Evolutionary conservation across 2,797 vertebrate species (phyloP).

Genomic region (Australoheros facetus): DNA sequence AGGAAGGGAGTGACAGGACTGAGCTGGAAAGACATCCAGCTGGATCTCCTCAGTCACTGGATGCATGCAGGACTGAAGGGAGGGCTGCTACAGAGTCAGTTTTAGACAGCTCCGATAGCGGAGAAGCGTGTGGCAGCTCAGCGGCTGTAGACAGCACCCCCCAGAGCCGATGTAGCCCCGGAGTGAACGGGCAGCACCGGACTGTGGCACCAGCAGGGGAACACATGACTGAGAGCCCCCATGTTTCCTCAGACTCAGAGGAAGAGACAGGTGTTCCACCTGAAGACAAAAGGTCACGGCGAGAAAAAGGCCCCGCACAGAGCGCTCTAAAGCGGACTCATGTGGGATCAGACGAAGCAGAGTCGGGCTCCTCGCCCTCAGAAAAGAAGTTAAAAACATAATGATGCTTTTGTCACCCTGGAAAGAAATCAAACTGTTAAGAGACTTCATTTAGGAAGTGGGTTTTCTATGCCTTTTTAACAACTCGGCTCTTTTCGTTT

Average conservation of each 20-base stretch:
- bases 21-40: slow-evolving; percentile 37
- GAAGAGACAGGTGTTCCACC: slow-evolving; percentile 48
- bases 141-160: slow-evolving; percentile 26
- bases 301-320: slow-evolving; percentile 38
- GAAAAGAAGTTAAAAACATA: slow-evolving; percentile 97
- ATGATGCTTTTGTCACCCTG: slow-evolving; percentile 52
- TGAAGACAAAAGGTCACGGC: slow-evolving; percentile 52
- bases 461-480: slow-evolving; percentile 68
- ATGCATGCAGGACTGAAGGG: slow-evolving; percentile 50
- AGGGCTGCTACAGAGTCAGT: slow-evolving; percentile 4
- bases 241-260: slow-evolving; percentile 61
- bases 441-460: slow-evolving; percentile 48
- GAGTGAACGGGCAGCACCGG: slow-evolving; percentile 84
- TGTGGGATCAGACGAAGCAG: slow-evolving; percentile 83
- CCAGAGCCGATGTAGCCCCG: slow-evolving; percentile 64
- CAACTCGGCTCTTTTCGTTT: slow-evolving; percentile 54
- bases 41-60: slow-evolving; percentile 28
- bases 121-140: slow-evolving; percentile 52
- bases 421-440: slow-evolving; percentile 33
- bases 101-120: slow-evolving; percentile 46
- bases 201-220: slow-evolving; percentile 69
- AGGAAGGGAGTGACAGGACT: slow-evolving; percentile 46
- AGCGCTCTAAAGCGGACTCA: slow-evolving; percentile 85
- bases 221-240: slow-evolving; percentile 66
- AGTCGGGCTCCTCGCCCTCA: slow-evolving; percentile 85